These are phyloP conservation scores for Dolomedes plantarius DNA, from an alignment of 2,888 invertebrate genomes.

Conservation along the genomic window DNA sequence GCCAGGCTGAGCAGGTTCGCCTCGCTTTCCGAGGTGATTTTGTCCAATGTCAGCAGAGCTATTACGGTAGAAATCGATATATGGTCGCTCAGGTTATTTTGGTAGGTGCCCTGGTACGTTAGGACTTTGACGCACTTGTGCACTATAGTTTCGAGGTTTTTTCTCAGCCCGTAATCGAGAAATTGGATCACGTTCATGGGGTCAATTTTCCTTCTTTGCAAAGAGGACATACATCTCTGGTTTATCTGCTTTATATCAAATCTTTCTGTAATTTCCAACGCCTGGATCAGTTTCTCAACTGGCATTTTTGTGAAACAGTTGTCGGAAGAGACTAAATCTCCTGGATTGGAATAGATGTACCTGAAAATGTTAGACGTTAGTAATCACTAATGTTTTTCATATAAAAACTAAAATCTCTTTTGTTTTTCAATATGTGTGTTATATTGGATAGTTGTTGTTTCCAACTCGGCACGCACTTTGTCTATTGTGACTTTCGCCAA, in stretches of 20 bases:
- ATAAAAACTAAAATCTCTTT: too few relatives aligned
- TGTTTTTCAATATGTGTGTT: too few relatives aligned
- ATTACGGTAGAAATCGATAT: neutral
- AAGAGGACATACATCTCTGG: neutral
- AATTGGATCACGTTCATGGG: neutral
- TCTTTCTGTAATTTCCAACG: neutral
- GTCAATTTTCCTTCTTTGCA: neutral
- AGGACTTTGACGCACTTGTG: neutral
- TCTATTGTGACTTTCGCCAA: too few relatives aligned
- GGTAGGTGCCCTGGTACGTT: neutral
- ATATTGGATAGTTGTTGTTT: too few relatives aligned
- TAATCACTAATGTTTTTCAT: too few relatives aligned
- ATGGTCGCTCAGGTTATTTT: neutral
- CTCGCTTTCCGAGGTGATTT: neutral
- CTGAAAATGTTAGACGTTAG: too few relatives aligned
- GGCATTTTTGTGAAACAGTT: neutral
- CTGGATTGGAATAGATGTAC: too few relatives aligned
- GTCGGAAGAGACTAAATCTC: too few relatives aligned
- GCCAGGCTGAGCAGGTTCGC: neutral
- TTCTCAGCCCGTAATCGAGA: neutral
- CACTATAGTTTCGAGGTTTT: neutral
- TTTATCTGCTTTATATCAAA: neutral
- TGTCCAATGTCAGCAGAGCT: neutral
- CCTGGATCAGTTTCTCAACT: neutral
- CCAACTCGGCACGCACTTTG: too few relatives aligned